Base-by-base conservation (phyloP, 2,797 vertebrate genomes). In the Coccyzus lansbergi region DNA sequence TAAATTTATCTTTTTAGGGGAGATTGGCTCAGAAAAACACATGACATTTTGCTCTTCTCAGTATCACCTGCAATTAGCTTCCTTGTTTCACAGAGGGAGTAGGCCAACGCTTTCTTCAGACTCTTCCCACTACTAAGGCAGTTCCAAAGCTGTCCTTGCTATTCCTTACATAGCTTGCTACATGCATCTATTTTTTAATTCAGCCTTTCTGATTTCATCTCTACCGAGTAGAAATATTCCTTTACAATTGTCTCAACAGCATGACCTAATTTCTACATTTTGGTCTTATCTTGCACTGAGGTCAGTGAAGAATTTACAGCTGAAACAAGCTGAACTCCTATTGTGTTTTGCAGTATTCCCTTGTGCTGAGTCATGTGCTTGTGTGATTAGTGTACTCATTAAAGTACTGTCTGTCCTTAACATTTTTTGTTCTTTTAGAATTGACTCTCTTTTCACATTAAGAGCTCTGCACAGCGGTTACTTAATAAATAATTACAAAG, bases 401-500 rank as follows among this genome's bases (percentile, higher is more conserved):
- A 44, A 89, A 59, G 40, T 55, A 36, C 19, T 25, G 70, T 17
- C 4, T 13, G 58, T 90, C 22, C 8, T 75, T 60, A 44, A 49
- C 4, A 21, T 2, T 14, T 59, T 38, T 78, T 65, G 83, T 63
- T 29, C 24, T 55, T 72, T 89, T 31, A 87, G 29, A 85, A 84
- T 44, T 65, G 3, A 59, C n/a, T 53, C 15, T 55, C 29, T 91
- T 86, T 88, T 70, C 71, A 88, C 26, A 79, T 42, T 28, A 83
- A 83, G 44, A 77, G 29, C 28, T 72, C 60, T 82, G 36, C 33
- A 67, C 21, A 85, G 17, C 12, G 79, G 77, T 77, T 72, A 62
- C 34, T 76, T 85, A 91, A 83, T 83, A 85, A 87, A 89, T 69
- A 93, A 91, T 76, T 76, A 59, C 15, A 60, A 67, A 60, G 24